A percentile compares a stretch with the other conserved stretches of the same genome.
phyloP scores from a whole-genome alignment of 2,888 invertebrate genomes.

The Zhuqinia jingwanae region DNA sequence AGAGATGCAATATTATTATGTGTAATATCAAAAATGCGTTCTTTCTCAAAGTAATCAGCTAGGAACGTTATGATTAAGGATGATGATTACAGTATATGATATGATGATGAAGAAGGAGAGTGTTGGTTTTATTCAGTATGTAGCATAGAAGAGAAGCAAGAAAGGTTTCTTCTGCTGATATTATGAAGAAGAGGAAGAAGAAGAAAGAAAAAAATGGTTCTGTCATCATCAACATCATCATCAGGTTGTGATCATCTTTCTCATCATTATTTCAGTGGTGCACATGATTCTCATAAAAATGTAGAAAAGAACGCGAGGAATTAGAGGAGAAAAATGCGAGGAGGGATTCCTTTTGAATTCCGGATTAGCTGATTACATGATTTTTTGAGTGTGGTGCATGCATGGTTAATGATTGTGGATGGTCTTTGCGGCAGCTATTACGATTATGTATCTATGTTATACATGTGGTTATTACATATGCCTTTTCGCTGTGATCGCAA shows the following conservation, averaged over 20 bases:
- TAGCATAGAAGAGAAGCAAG: not conserved
- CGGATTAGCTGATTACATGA: constrained; percentile 56
- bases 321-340: constrained; percentile 55
- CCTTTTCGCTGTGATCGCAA: no score
- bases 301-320: constrained; percentile 53
- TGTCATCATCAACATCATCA: constrained; percentile 46
- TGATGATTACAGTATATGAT: not conserved
- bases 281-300: constrained; percentile 59
- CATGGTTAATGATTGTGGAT: constrained; percentile 14
- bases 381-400: constrained; percentile 29
- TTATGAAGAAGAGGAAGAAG: no score
- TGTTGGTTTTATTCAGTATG: constrained; percentile 9
- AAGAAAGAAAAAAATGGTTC: constrained; percentile 40
- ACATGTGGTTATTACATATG: not conserved
- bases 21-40: not conserved
- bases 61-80: constrained; percentile 6
- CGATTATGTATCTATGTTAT: not conserved
- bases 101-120: constrained; percentile 6
- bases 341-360: constrained; percentile 50
- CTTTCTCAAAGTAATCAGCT: constrained; percentile 5
- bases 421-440: not conserved
- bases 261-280: constrained; percentile 35
- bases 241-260: constrained; percentile 7
- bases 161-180: not conserved
- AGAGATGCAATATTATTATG: no score